These are phyloP conservation scores for Chaenogobius annularis DNA, from an alignment of 2,113 vertebrate species.

Conservation along the genomic window DNA sequence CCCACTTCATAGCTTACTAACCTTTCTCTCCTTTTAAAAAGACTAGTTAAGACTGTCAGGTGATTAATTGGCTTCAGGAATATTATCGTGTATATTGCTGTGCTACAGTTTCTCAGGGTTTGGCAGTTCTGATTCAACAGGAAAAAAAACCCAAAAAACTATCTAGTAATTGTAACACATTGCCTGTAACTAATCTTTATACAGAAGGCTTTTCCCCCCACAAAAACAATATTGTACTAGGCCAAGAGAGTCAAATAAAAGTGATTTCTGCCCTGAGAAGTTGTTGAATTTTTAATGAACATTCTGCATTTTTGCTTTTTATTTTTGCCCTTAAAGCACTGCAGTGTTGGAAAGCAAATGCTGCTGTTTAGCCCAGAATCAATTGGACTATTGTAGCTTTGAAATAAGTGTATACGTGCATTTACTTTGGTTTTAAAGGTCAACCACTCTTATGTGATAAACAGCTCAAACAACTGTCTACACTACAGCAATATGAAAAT, in stretches of 20 bases:
- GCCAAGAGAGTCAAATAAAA: constrained; percentile 10
- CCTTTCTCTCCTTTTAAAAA: background rate
- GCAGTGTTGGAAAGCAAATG: background rate
- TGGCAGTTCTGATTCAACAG: background rate
- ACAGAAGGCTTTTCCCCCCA: background rate
- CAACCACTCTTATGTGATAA: background rate
- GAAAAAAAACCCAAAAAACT: background rate
- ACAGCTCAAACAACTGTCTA: background rate
- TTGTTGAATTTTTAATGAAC: constrained; percentile 10
- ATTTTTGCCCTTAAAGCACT: constrained; percentile 6
- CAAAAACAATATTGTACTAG: background rate
- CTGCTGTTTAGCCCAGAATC: background rate
- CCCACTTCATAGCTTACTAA: background rate
- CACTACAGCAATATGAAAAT: background rate
- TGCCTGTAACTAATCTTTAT: background rate
- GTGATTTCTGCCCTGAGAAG: constrained; percentile 4
- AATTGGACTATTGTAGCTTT: background rate
- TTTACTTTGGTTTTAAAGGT: background rate
- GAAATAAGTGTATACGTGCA: background rate
- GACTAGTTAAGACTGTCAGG: background rate
- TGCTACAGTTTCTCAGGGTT: background rate
- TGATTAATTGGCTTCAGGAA: constrained; percentile 4
- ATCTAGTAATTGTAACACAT: background rate
- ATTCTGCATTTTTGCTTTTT: constrained; percentile 6
- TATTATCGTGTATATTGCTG: background rate